Evolutionary conservation across 1,140 invertebrate genomes (phyloP), one percentile per base, ranked within the genome.

Genomic region (Sinella curviseta): DNA sequence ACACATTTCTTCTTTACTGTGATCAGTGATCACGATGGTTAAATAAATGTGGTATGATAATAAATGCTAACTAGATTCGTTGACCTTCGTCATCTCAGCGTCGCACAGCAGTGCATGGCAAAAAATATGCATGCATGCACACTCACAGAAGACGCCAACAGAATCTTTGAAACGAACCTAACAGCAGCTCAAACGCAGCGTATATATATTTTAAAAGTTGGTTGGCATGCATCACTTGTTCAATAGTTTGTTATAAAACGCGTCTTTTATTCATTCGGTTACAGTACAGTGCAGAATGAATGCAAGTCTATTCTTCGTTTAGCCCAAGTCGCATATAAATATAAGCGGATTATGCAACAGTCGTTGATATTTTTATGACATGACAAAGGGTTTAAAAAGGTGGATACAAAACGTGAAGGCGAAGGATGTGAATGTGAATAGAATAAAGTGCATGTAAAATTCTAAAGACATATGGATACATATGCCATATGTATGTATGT

Each of bases 21-120:
- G n/a, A n/a, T n/a, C n/a, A n/a, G n/a, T n/a, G n/a, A n/a, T n/a
- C n/a, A n/a, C n/a, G n/a, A n/a, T n/a, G n/a, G n/a, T n/a, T n/a
- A n/a, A n/a, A n/a, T n/a, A n/a, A n/a, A 48, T 48, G 8, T 48
- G 39, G 20, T 60, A 26, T 60, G 39, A 26, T 60, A 26, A n/a
- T 4, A 26, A 60, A 26, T 60, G 57, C 3, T 26, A 60, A 33
- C 8, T 8, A 70, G 65, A 70, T 31, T 17, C 65, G 65, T 70
- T 70, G 65, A 70, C 65, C 65, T 70, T 70, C 65, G 65, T 33
- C 26, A 70, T 65, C 39, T n/a, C n/a, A n/a, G n/a, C n/a, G n/a
- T n/a, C n/a, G 39, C 39, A 8, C 17, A 48, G 17, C 4, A 8
- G 39, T 8, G 39, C 39, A 48, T 48, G 39, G 39, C 39, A 48